phyloP scores from a whole-genome alignment of 2,888 invertebrate species.

The Archips crataeganus region DNA sequence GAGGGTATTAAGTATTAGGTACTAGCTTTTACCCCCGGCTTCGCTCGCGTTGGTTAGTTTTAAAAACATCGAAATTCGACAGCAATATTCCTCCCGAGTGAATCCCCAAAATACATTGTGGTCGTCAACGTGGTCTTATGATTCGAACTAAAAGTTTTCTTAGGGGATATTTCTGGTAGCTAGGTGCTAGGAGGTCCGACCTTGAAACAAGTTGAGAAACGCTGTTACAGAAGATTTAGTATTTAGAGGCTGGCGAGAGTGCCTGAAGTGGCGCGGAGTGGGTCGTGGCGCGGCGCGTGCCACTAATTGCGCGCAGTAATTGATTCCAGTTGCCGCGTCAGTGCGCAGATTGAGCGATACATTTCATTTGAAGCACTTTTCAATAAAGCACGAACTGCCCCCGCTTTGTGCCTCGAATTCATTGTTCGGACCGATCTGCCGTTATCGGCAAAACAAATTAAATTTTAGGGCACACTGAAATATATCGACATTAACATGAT shows the following conservation, averaged over 20 bases:
- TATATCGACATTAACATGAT: no score
- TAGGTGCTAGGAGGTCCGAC: no score
- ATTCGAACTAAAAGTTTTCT: no score
- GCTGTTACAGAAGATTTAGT: constrained; percentile 17
- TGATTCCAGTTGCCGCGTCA: constrained; percentile 21
- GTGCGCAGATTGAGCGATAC: constrained; percentile 14
- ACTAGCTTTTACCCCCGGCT: no score
- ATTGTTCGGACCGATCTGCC: constrained; percentile 1
- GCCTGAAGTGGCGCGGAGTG: constrained; percentile 25
- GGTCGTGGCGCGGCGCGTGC: constrained; percentile 10
- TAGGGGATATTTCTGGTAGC: no score
- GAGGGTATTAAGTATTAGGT: no score
- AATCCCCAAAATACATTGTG: no score
- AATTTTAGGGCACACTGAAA: neutral
- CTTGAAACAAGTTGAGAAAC: no score
- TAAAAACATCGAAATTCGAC: no score
- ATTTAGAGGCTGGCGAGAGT: constrained; percentile 29
- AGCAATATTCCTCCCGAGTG: no score
- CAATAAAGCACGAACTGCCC: constrained; percentile 8
- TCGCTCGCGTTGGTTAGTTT: no score
- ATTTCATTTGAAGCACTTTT: constrained; percentile 12
- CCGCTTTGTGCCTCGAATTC: neutral
- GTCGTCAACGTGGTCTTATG: no score
- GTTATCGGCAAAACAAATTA: constrained; percentile 13
- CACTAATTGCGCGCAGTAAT: constrained; percentile 24